Percentiles rank a stretch among this genome's conserved stretches.
Conservation (phyloP, 2,797 vertebrate species). For the Karalla daura region DNA sequence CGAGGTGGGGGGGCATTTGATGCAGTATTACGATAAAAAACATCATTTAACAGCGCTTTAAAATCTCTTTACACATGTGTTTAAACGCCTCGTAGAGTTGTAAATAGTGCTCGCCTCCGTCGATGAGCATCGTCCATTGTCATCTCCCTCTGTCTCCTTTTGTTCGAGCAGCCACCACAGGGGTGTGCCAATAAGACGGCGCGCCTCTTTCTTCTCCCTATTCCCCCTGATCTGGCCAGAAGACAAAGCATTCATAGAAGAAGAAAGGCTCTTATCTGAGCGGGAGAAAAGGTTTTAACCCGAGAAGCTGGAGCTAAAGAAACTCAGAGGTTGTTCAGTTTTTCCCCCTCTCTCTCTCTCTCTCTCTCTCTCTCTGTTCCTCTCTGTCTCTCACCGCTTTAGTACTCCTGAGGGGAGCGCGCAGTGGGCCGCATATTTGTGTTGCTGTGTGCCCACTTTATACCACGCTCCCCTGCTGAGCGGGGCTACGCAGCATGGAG, state of each 20-base stretch:
- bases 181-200: slow-evolving; percentile 65
- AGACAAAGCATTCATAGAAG: slow-evolving; percentile 75
- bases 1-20: slow-evolving; percentile 21
- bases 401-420: slow-evolving; percentile 59
- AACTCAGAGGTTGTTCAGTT: slow-evolving; percentile 48
- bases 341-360: not conserved
- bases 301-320: slow-evolving; percentile 52
- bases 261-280: slow-evolving; percentile 72
- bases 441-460: slow-evolving; percentile 80
- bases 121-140: slow-evolving; percentile 52
- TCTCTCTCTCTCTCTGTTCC: slow-evolving; percentile 3
- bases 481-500: slow-evolving; percentile 70
- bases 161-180: slow-evolving; percentile 58
- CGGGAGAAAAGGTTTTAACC: slow-evolving; percentile 71
- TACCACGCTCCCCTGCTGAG: slow-evolving; percentile 72
- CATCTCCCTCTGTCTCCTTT: slow-evolving; percentile 52
- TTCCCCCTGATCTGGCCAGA: slow-evolving; percentile 63
- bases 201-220: slow-evolving; percentile 47
- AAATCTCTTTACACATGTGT: slow-evolving; percentile 22
- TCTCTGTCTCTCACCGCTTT: slow-evolving; percentile 42
- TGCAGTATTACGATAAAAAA: slow-evolving; percentile 12
- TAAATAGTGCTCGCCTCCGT: slow-evolving; percentile 26
- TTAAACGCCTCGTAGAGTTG: slow-evolving; percentile 31
- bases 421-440: slow-evolving; percentile 75
- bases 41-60: slow-evolving; percentile 30